Evolutionary conservation across 2,797 vertebrate species (phyloP).

Genomic region (Cichlasoma orientale): DNA sequence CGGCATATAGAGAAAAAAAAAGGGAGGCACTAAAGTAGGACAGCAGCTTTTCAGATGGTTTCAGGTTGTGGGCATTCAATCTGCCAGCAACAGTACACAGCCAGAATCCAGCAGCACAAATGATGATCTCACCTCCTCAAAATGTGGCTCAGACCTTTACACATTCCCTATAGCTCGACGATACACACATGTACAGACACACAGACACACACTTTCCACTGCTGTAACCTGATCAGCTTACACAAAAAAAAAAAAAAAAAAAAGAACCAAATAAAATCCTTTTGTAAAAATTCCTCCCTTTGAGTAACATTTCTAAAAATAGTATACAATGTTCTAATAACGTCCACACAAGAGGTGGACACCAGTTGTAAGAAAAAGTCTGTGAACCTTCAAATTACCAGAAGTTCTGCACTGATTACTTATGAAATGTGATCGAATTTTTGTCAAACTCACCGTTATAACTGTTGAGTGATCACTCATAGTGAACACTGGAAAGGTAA

Average conservation of each 20-base stretch:
- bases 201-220: conserved; percentile 15
- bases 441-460: not conserved
- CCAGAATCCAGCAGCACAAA: conserved; percentile 40
- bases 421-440: not conserved
- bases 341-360: not conserved
- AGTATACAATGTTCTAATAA: not conserved
- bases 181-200: not conserved
- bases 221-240: conserved; percentile 33
- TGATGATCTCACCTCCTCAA: conserved; percentile 71
- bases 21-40: conserved; percentile 26
- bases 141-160: conserved; percentile 59
- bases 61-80: conserved; percentile 44
- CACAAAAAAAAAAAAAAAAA: conserved; percentile 7
- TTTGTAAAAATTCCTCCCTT: conserved; percentile 1
- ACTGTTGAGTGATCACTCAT: not conserved
- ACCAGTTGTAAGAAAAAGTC: not conserved
- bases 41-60: conserved; percentile 34
- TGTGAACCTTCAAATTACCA: not conserved
- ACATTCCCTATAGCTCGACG: conserved; percentile 56
- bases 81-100: conserved; percentile 39
- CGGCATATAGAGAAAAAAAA: not conserved
- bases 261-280: conserved; percentile 2
- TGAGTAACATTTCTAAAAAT: conserved; percentile 8
- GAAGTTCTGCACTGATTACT: not conserved
- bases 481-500: not conserved